A percentile compares a stretch with the other conserved stretches of the same genome.
phyloP scores from a whole-genome alignment of 2,797 vertebrate species.

The Holocentrus rufus region DNA sequence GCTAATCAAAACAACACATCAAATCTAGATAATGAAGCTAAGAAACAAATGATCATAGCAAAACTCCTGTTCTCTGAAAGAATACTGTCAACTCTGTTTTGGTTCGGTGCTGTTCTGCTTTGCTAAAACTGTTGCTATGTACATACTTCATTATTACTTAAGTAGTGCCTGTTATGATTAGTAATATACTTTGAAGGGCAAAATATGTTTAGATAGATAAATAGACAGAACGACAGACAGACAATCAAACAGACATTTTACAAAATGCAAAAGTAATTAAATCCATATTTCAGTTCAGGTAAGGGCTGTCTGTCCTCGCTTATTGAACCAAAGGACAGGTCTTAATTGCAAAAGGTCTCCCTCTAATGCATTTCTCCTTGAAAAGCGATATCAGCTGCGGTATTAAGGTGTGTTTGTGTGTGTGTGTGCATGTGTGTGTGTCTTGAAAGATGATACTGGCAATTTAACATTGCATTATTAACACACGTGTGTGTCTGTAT shows the following conservation, averaged over 20 bases:
- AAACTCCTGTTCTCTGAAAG: not conserved
- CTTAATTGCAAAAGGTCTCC: not conserved
- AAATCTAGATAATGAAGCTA: not conserved
- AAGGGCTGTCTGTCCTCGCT: too few relatives aligned
- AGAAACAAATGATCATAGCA: not conserved
- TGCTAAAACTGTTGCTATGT: too few relatives aligned
- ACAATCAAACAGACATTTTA: too few relatives aligned
- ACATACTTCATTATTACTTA: too few relatives aligned
- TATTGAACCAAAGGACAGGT: not conserved
- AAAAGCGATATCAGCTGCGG: not conserved
- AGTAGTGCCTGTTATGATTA: too few relatives aligned
- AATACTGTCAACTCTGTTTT: too few relatives aligned
- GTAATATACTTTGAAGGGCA: too few relatives aligned
- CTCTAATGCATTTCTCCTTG: not conserved
- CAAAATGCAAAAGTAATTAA: not conserved
- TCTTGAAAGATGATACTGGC: constrained; percentile 14
- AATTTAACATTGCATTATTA: constrained; percentile 9
- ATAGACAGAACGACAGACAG: too few relatives aligned
- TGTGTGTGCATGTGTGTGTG: constrained; percentile 1
- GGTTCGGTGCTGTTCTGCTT: too few relatives aligned
- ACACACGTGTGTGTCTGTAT: constrained; percentile 19
- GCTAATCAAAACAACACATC: not conserved
- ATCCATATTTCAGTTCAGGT: too few relatives aligned
- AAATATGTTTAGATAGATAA: too few relatives aligned
- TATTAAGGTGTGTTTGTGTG: not conserved